Base-by-base conservation (phyloP, 2,888 invertebrate genomes). In the Dicycla oo region DNA sequence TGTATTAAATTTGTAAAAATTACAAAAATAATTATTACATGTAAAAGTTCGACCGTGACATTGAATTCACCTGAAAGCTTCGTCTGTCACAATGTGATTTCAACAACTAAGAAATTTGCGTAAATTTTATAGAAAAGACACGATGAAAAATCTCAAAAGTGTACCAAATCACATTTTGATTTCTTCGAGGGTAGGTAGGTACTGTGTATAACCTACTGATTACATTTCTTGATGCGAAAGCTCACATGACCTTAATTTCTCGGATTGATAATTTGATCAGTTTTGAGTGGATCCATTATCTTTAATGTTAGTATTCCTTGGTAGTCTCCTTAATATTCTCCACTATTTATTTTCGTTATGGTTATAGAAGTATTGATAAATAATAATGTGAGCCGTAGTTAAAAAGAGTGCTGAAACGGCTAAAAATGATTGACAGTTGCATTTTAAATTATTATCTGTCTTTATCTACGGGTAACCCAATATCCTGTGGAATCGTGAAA, bases 281-380 rank as follows among this genome's bases (percentile, higher is more conserved):
- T 51, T 45, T 34, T 26, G 38, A 73, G 51, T 65, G 45, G 58
- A 58, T 65, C 47, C 65, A 75, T 75, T 73, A 60, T 26, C 23
- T 74, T 34, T 40, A 58, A 75, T 54, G 40, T 54, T 40, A 49
- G 30, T 34, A 45, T 38, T 6, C 38, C 30, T 45, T 20, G 6
- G 6, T 15, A 38, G 51, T 74, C 7, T 30, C 30, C 13, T 20
- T 74, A 3, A 57, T 20, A 57, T 8, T 38, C 8, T 8, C 38
- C 8, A 8, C 38, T 18, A 18, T 38, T 30, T 15, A 30, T 30
- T 18, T 18, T 15, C 15, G 6, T 26, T 43, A 13, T 20, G 13
- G 7, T 0, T 26, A 45, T 1, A 8, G 18, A 61, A 30, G 15
- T 8, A 8, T 30, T 61, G 45, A n/a, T 45, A 30, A 10, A 30